Percentiles rank a stretch among this genome's conserved stretches.
Evolutionary conservation across 2,113 vertebrate genomes (phyloP).

Genomic region (Callipepla squamata): DNA sequence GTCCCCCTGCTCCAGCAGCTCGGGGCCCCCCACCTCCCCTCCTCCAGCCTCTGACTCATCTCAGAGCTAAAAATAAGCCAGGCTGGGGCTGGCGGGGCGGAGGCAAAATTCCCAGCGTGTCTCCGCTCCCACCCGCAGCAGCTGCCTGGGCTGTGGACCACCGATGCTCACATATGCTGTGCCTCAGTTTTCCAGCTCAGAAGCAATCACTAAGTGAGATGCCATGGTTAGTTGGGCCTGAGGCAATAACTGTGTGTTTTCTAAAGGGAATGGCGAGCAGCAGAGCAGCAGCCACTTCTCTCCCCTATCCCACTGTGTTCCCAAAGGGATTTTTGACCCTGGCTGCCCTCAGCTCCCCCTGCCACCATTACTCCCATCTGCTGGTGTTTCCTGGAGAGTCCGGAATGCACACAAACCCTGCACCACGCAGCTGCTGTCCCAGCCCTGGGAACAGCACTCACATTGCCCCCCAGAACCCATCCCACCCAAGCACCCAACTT

Average conservation of each 20-base stretch:
- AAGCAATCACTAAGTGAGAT: not conserved
- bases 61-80: slow-evolving; percentile 74
- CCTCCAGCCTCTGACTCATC: slow-evolving; percentile 73
- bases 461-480: not conserved
- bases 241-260: not conserved
- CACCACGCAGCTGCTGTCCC: not conserved
- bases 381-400: not conserved
- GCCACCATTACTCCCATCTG: not conserved
- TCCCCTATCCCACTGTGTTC: not conserved
- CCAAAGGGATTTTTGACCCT: slow-evolving; percentile 6
- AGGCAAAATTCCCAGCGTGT: slow-evolving; percentile 35
- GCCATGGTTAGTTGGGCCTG: not conserved
- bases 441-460: not conserved
- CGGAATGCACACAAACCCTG: slow-evolving; percentile 29
- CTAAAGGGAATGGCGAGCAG: not conserved
- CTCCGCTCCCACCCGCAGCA: fast-evolving
- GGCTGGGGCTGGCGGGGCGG: not conserved
- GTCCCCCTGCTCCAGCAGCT: not conserved
- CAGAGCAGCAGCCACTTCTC: not conserved
- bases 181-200: not conserved
- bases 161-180: fast-evolving
- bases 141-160: not conserved
- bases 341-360: not conserved
- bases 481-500: fast-evolving
- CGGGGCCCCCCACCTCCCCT: slow-evolving; percentile 1